These are phyloP conservation scores for Nycticryphes semicollaris DNA, from an alignment of 2,113 vertebrate species.

Conservation along the genomic window DNA sequence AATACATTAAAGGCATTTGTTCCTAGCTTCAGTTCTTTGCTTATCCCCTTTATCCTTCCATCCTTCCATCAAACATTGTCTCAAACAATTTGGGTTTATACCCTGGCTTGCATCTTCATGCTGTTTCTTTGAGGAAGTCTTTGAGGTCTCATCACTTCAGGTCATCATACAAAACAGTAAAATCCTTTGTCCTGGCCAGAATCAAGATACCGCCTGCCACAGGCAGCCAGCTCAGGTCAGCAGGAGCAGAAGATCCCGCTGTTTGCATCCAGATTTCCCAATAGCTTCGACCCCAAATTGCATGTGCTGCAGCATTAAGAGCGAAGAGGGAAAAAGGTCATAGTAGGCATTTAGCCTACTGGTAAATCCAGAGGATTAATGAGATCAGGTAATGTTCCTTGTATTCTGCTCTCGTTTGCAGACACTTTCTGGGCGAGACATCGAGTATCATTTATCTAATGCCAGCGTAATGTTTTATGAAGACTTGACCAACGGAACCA, in stretches of 20 bases:
- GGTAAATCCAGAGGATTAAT: neutral
- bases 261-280: neutral
- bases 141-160: neutral
- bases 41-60: neutral
- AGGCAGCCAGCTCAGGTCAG: neutral
- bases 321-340: neutral
- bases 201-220: neutral
- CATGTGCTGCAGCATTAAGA: neutral
- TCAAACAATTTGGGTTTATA: neutral
- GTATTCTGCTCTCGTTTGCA: slow-evolving; percentile 55
- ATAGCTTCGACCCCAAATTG: neutral
- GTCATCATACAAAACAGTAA: neutral
- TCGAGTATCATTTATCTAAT: slow-evolving; percentile 87
- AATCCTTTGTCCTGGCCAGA: neutral
- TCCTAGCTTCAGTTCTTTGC: neutral
- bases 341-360: neutral
- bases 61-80: neutral
- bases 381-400: neutral
- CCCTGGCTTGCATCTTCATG: neutral
- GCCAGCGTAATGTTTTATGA: slow-evolving; percentile 71
- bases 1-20: neutral
- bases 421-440: slow-evolving; percentile 86
- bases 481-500: slow-evolving; percentile 84
- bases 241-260: neutral
- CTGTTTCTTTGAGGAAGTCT: neutral